These are phyloP conservation scores for Lepidonotus clava DNA, from an alignment of 2,888 invertebrate genomes.

Conservation along the genomic window DNA sequence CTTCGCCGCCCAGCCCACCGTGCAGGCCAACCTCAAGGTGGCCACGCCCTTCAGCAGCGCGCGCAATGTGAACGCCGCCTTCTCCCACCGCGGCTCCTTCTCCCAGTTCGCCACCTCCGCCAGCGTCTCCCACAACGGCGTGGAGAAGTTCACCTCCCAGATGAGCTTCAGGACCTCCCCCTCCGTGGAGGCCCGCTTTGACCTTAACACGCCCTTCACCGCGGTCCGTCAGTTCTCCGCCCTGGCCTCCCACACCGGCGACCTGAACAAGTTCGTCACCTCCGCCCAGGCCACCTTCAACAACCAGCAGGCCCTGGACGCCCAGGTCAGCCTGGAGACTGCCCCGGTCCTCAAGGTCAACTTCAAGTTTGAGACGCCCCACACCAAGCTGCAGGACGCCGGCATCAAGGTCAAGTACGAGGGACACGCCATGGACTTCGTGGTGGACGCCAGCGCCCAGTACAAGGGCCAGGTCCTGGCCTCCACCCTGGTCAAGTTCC, in stretches of 20 bases:
- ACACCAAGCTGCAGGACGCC: slow-evolving; percentile 3
- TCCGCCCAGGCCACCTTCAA: slow-evolving; percentile 8
- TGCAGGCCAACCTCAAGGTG: background rate
- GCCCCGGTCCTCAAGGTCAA: background rate
- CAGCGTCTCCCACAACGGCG: background rate
- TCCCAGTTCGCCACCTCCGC: background rate
- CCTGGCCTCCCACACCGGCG: background rate
- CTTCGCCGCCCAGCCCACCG: background rate
- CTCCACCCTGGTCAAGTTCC: background rate
- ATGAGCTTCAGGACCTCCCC: background rate
- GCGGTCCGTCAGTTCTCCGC: slow-evolving; percentile 21
- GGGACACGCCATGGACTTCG: slow-evolving; percentile 47
- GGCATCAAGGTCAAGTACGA: slow-evolving; percentile 28
- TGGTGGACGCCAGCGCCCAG: slow-evolving; percentile 13
- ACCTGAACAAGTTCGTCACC: background rate
- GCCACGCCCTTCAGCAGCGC: background rate
- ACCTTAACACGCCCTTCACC: background rate
- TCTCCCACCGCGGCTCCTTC: background rate
- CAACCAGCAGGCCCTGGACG: background rate
- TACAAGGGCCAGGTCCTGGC: background rate
- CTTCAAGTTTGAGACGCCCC: slow-evolving; percentile 24
- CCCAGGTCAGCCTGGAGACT: background rate
- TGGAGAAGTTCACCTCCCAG: background rate
- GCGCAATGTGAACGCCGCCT: background rate
- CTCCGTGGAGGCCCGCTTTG: background rate